Evolutionary conservation across 1,140 invertebrate genomes (phyloP), one percentile per base, ranked within the genome.

Genomic region (Chironomus tepperi): DNA sequence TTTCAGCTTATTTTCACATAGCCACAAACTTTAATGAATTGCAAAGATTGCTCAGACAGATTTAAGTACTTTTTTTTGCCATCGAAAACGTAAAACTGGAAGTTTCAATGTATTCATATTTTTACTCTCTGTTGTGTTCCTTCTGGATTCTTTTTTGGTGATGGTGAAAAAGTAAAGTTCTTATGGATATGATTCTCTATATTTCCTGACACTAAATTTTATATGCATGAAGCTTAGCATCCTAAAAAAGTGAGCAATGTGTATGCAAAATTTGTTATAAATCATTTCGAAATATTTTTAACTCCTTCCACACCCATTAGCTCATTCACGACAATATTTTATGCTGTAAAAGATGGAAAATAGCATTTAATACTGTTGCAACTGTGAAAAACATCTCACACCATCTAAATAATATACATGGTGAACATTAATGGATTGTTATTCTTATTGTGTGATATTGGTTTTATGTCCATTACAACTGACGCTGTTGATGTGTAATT

Each of bases 391-490:
- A 57, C 47, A 57, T n/a, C 24, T 34, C 24, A 34, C 24, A 34
- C 24, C 24, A 1, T 34, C 24, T 34, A 34, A 34, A 34, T 34
- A 34, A 34, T 34, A 34, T 34, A 34, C 24, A 34, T 57, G 7
- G 47, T 57, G n/a, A 2, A 57, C 65, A 70, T 70, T 70, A 70
- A 70, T 70, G 65, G 65, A 70, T 70, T 70, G 65, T 70, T 70
- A 70, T 70, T 70, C 65, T 18, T 70, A 70, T 57, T 57, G 47
- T 57, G 47, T 57, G 47, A 70, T 70, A 70, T 70, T 70, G 65
- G 65, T 70, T 70, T 70, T 70, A 70, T 70, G 65, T 70, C 65
- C 65, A 70, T 70, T 70, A 70, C 65, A 70, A 18, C 65, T 70
- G 65, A 70, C 65, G 65, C 65, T 70, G 16, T 18, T 70, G 65